Evolutionary conservation across 2,797 vertebrate genomes (phyloP).

Genomic region (Pseudomugil tenellus): DNA sequence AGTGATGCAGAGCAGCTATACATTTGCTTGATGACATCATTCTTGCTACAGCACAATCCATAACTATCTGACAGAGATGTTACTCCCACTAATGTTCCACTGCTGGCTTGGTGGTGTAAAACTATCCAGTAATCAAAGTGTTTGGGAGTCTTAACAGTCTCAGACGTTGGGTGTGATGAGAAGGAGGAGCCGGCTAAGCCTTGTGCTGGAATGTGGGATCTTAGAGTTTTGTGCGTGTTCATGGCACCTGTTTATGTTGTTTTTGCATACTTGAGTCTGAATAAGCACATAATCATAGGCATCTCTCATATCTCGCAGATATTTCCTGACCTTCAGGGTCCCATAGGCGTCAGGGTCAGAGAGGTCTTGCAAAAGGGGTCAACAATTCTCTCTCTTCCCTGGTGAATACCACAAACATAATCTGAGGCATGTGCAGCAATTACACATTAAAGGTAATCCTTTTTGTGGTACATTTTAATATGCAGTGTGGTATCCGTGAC

Average conservation of each 20-base stretch:
- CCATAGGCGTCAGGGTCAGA: constrained; percentile 9
- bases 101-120: constrained; percentile 39
- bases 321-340: constrained; percentile 59
- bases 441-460: constrained; percentile 15
- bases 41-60: constrained; percentile 55
- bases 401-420: constrained; percentile 17
- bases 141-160: constrained; percentile 49
- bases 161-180: constrained; percentile 52
- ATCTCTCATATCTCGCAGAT: constrained; percentile 52
- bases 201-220: constrained; percentile 59
- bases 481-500: constrained; percentile 4
- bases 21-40: constrained; percentile 73
- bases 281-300: constrained; percentile 43
- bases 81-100: constrained; percentile 47
- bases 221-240: constrained; percentile 41
- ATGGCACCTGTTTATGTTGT: constrained; percentile 62
- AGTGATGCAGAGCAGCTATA: constrained; percentile 69
- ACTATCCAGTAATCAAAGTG: constrained; percentile 59
- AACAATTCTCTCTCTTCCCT: constrained; percentile 30
- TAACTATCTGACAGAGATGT: constrained; percentile 51
- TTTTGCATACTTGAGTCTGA: constrained; percentile 60
- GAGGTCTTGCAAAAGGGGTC: constrained; percentile 21
- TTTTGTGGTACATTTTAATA: constrained; percentile 22
- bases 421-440: constrained; percentile 7
- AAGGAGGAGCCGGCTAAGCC: constrained; percentile 51